These are phyloP conservation scores for Conopomorpha cramerella DNA, from an alignment of 1,140 invertebrate genomes.

Conservation along the genomic window DNA sequence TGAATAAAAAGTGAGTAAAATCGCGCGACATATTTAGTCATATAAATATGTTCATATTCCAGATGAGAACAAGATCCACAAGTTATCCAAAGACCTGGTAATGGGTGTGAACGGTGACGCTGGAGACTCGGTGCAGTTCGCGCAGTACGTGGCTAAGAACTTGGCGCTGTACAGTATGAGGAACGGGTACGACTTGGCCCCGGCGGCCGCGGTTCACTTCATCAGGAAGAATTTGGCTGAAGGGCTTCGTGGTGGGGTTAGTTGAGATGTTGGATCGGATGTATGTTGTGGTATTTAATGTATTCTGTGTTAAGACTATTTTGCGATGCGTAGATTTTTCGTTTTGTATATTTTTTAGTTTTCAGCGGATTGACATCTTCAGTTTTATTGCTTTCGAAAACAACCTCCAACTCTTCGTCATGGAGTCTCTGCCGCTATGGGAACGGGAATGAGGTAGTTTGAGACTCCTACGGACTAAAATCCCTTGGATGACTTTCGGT, in stretches of 20 bases:
- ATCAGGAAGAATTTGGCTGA: constrained; percentile 91
- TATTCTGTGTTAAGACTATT: too few species aligned
- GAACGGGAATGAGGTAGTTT: not conserved
- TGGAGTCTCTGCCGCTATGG: too few species aligned
- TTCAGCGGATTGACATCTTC: too few species aligned
- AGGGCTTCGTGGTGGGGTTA: constrained; percentile 79
- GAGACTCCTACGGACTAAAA: too few species aligned
- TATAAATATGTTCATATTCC: constrained; percentile 7
- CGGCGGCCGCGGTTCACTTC: constrained; percentile 87
- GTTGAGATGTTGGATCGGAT: constrained; percentile 3
- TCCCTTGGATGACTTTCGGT: too few species aligned
- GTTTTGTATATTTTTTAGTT: too few species aligned
- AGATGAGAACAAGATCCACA: constrained; percentile 94
- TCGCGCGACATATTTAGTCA: too few species aligned
- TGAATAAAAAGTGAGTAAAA: too few species aligned
- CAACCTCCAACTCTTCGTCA: too few species aligned
- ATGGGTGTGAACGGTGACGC: constrained; percentile 91
- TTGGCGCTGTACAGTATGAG: constrained; percentile 96
- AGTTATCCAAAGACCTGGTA: constrained; percentile 83
- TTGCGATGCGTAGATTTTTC: too few species aligned
- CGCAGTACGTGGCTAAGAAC: constrained; percentile 96
- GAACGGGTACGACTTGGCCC: constrained; percentile 92
- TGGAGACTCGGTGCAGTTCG: constrained; percentile 94
- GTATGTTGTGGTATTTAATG: constrained; percentile 6
- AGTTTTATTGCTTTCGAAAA: too few species aligned